Evolutionary conservation across 2,888 invertebrate species (phyloP).

Genomic region (Ferrisia virgata): DNA sequence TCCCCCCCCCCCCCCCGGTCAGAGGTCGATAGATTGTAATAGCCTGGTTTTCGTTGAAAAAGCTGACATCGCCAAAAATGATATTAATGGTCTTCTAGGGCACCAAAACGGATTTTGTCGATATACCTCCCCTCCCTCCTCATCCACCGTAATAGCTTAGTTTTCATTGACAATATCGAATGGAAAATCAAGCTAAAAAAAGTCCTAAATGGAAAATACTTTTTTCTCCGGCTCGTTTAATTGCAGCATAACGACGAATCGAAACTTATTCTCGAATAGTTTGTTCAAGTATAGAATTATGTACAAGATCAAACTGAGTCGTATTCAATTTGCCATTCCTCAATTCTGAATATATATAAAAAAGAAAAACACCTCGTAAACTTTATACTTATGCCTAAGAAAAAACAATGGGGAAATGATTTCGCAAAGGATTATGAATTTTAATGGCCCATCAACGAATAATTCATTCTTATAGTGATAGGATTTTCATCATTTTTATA

Average conservation of each 20-base stretch:
- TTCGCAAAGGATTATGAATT: neutral
- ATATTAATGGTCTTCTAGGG: no score
- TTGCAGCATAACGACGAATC: neutral
- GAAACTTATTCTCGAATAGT: neutral
- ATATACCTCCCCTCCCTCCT: no score
- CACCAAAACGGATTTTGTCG: no score
- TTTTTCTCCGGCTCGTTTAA: neutral
- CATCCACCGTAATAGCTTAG: no score
- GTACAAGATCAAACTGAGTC: neutral
- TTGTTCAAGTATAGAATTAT: neutral
- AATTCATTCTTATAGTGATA: neutral
- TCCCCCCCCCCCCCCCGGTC: no score
- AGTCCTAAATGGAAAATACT: slow-evolving; percentile 44
- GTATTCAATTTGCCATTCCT: neutral
- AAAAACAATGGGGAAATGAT: neutral
- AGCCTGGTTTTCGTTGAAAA: no score
- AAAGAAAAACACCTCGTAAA: neutral
- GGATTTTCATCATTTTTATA: neutral
- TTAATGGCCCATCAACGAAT: neutral
- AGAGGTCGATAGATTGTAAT: no score
- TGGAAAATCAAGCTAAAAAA: no score
- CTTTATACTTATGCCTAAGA: neutral
- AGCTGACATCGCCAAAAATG: no score
- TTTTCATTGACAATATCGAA: no score
- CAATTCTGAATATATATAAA: neutral